Percentiles rank a stretch among this genome's conserved stretches.
These are phyloP conservation scores for Eupithecia subumbrata DNA, from an alignment of 2,888 invertebrate genomes.

Conservation along the genomic window DNA sequence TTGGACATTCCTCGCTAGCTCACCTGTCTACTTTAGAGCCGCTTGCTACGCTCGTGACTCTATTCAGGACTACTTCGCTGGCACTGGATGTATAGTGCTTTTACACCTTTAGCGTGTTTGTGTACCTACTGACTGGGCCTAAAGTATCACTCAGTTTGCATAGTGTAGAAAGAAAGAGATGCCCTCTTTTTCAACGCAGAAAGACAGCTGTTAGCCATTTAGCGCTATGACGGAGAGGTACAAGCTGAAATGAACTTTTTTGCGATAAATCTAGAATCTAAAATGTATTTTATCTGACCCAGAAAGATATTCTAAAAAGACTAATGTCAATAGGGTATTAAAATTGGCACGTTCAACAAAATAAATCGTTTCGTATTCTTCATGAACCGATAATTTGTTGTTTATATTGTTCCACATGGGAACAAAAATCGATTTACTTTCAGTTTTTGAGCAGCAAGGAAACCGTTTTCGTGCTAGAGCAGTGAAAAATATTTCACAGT, in stretches of 20 bases:
- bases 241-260: too few relatives aligned
- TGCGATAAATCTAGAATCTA: too few relatives aligned
- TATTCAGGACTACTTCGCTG: not conserved
- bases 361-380: not conserved
- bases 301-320: too few relatives aligned
- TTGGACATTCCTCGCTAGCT: not conserved
- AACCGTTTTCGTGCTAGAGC: not conserved
- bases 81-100: not conserved
- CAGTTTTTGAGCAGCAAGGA: not conserved
- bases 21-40: not conserved
- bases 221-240: too few relatives aligned
- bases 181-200: too few relatives aligned
- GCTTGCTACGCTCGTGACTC: not conserved
- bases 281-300: too few relatives aligned
- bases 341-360: not conserved
- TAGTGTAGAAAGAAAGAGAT: too few relatives aligned
- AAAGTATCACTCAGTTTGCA: too few relatives aligned
- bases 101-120: too few relatives aligned
- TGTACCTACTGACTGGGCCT: too few relatives aligned
- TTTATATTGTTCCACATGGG: not conserved
- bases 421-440: not conserved
- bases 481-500: slow-evolving; percentile 8
- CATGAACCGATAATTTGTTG: not conserved
- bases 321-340: not conserved
- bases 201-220: too few relatives aligned